Evolutionary conservation across 2,888 invertebrate genomes (phyloP).

Genomic region (Thysanoteuthis rhombus): DNA sequence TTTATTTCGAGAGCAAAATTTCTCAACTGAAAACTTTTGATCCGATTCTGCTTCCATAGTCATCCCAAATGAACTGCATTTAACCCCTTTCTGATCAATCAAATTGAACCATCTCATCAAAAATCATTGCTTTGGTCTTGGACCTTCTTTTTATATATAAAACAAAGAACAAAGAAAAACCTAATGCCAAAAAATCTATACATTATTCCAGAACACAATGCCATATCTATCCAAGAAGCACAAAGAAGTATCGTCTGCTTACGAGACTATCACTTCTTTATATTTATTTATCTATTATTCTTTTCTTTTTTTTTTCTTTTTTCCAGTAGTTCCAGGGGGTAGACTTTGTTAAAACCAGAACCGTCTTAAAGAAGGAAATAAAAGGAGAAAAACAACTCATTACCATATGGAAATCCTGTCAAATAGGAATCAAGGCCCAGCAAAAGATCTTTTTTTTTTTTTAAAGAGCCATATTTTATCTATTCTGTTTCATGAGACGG

Average conservation of each 20-base stretch:
- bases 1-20: background rate
- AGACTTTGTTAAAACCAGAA: background rate
- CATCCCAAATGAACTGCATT: background rate
- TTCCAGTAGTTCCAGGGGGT: background rate
- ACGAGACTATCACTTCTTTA: background rate
- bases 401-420: conserved; percentile 12
- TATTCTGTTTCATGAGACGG: background rate
- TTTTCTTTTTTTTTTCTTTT: background rate
- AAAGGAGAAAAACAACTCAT: background rate
- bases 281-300: background rate
- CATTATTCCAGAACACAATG: background rate
- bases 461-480: conserved; percentile 12
- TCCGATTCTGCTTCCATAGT: background rate
- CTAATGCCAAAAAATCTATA: background rate
- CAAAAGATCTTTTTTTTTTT: background rate
- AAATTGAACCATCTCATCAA: background rate
- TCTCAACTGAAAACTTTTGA: background rate
- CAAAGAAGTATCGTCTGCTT: background rate
- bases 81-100: background rate
- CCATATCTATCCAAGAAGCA: background rate
- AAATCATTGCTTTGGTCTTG: background rate
- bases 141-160: background rate
- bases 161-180: background rate
- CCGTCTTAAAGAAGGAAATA: background rate
- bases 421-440: background rate